Evolutionary conservation across 2,888 invertebrate species (phyloP).

Genomic region (Drosophila diplacantha): DNA sequence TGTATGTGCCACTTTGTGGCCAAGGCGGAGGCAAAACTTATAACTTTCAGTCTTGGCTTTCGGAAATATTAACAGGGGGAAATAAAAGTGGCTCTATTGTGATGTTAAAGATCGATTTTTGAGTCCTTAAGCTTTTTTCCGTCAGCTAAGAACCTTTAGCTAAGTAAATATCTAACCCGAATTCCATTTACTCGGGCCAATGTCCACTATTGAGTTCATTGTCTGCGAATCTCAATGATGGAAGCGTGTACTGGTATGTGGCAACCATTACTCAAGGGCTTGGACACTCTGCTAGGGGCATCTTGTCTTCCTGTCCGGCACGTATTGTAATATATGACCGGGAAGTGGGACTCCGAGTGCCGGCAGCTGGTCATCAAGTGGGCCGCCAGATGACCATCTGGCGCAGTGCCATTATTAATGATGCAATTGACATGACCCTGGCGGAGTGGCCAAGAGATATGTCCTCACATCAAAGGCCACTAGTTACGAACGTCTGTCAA

Average conservation of each 20-base stretch:
- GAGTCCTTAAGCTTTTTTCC: not conserved
- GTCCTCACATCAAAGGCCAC: conserved; percentile 31
- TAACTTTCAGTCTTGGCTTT: not conserved
- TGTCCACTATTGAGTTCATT: conserved; percentile 13
- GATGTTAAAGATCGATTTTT: not conserved
- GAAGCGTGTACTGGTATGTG: conserved; percentile 5
- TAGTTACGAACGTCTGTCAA: conserved; percentile 32
- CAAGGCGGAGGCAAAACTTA: not conserved
- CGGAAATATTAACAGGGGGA: not conserved
- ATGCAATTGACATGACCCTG: conserved; percentile 63
- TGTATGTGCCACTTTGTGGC: conserved; percentile 5
- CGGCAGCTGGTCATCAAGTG: conserved; percentile 33
- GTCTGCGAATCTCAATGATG: conserved; percentile 24
- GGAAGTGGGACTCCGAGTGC: conserved; percentile 12
- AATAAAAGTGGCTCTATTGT: not conserved
- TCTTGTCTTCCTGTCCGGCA: conserved; percentile 18
- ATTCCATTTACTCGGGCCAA: not conserved
- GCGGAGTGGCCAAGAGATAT: conserved; percentile 46
- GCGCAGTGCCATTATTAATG: conserved; percentile 61
- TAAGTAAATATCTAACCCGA: not conserved
- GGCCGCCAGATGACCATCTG: conserved; percentile 31
- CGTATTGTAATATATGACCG: conserved; percentile 37
- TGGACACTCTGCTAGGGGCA: conserved; percentile 15
- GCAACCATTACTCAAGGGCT: conserved; percentile 33
- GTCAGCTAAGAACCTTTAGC: not conserved